phyloP scores from a whole-genome alignment of 2,113 vertebrate species.

The Climacteris rufus region DNA sequence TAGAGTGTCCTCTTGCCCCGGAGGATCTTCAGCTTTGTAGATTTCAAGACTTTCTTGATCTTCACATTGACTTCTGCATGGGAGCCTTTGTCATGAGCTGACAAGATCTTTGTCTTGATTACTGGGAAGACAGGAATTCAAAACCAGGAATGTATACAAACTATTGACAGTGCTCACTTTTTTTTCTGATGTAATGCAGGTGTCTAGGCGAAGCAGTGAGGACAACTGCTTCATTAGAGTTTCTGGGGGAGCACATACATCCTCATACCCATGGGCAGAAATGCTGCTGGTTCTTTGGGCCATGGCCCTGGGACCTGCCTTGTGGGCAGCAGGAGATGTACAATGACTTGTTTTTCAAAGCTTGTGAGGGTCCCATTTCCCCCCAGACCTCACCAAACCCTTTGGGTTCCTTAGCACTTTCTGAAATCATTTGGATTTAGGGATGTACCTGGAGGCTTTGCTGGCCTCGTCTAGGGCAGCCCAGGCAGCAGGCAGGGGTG shows the following conservation, averaged over 20 bases:
- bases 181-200: background rate
- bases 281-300: background rate
- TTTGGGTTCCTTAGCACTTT: background rate
- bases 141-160: background rate
- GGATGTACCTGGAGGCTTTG: background rate
- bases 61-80: conserved; percentile 96
- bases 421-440: background rate
- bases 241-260: accelerated
- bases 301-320: background rate
- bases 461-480: accelerated
- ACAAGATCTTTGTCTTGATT: conserved; percentile 91
- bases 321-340: accelerated
- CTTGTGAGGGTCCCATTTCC: background rate
- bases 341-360: background rate
- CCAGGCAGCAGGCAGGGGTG: background rate
- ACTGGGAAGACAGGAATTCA: conserved; percentile 73
- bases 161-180: background rate
- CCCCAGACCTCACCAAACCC: background rate
- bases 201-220: background rate
- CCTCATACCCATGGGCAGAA: background rate
- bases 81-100: conserved; percentile 94
- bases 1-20: conserved; percentile 85
- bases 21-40: conserved; percentile 85
- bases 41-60: conserved; percentile 93
- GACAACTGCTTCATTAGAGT: background rate